Evolutionary conservation across 2,888 invertebrate genomes (phyloP).

Genomic region (Erebia palarica): DNA sequence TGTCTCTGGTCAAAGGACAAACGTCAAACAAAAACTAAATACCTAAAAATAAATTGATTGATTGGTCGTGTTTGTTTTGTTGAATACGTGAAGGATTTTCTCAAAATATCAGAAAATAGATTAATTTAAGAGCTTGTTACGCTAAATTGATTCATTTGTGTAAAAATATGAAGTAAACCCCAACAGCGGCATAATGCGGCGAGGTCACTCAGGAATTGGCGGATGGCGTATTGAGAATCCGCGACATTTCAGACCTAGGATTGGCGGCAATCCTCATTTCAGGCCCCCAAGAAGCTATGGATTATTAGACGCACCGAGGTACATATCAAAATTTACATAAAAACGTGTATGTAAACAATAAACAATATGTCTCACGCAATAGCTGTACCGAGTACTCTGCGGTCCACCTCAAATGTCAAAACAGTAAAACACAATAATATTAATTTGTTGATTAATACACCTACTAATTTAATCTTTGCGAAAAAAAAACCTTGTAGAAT

Average conservation of each 20-base stretch:
- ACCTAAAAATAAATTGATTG: constrained; percentile 38
- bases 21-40: too few species aligned
- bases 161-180: constrained; percentile 56
- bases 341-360: constrained; percentile 1
- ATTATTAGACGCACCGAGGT: constrained; percentile 58
- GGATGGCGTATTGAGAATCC: constrained; percentile 74
- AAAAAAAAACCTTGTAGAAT: background rate
- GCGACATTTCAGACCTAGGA: constrained; percentile 69
- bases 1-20: too few species aligned
- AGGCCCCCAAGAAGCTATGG: constrained; percentile 58
- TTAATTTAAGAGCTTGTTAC: constrained; percentile 23
- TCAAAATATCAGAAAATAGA: constrained; percentile 22
- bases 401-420: constrained; percentile 3
- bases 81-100: constrained; percentile 29
- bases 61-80: constrained; percentile 40
- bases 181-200: constrained; percentile 63
- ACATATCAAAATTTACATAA: constrained; percentile 33
- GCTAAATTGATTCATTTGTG: constrained; percentile 34
- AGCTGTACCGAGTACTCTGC: background rate
- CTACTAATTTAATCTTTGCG: background rate
- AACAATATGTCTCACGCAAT: constrained; percentile 4
- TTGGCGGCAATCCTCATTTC: constrained; percentile 59
- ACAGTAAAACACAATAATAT: background rate
- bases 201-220: constrained; percentile 72
- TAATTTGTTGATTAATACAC: background rate